phyloP scores from a whole-genome alignment of 2,797 vertebrate genomes.

The Aeoliscus strigatus region DNA sequence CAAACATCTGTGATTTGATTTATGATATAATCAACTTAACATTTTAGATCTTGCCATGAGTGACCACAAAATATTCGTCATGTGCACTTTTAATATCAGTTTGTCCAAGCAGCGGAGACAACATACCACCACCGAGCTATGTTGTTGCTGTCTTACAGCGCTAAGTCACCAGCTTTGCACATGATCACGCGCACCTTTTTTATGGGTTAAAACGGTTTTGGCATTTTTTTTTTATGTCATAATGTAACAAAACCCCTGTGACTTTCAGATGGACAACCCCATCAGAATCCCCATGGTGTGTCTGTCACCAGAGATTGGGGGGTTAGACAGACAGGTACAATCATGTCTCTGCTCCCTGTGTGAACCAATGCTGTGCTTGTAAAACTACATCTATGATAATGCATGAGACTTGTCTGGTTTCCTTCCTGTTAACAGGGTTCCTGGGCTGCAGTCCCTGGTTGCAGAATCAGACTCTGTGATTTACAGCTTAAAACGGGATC shows the following conservation, averaged over 20 bases:
- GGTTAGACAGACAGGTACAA: constrained; percentile 55
- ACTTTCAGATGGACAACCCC: constrained; percentile 64
- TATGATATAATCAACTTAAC: too few species aligned
- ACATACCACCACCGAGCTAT: too few species aligned
- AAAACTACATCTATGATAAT: neutral
- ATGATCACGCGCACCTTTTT: too few species aligned
- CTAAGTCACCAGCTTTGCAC: too few species aligned
- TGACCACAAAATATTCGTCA: too few species aligned
- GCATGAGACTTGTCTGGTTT: neutral
- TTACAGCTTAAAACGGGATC: constrained; percentile 44
- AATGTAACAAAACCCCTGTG: constrained; percentile 28
- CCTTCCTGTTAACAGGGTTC: constrained; percentile 55
- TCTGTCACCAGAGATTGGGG: constrained; percentile 41
- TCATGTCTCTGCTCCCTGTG: constrained; percentile 4
- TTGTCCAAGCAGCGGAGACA: neutral
- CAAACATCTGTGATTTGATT: too few species aligned
- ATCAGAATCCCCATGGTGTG: constrained; percentile 55
- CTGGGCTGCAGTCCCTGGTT: constrained; percentile 57
- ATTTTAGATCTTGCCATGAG: too few species aligned
- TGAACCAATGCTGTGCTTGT: constrained; percentile 7
- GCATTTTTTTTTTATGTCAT: neutral
- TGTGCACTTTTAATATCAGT: neutral
- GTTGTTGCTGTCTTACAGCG: too few species aligned
- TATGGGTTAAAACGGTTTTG: neutral
- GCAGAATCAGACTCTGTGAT: constrained; percentile 28